Evolutionary conservation across 2,113 vertebrate genomes (phyloP).

Genomic region (Gorsachius goisagi): DNA sequence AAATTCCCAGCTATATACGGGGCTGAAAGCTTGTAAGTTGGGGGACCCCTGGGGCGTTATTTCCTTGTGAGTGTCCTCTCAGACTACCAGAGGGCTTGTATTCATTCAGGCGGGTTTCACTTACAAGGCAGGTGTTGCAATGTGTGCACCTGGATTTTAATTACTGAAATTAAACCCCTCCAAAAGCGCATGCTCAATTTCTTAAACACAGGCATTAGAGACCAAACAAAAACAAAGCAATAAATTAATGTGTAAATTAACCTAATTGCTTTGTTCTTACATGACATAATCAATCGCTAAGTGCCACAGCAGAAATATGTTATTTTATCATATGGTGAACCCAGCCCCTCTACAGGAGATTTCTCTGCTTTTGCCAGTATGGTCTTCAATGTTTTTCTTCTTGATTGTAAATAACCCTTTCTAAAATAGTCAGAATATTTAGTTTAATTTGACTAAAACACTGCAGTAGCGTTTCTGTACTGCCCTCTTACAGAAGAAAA

Average conservation of each 20-base stretch:
- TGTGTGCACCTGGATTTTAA: not conserved
- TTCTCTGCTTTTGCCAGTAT: not conserved
- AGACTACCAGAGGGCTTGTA: not conserved
- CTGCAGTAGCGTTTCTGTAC: not conserved
- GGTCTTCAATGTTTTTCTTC: not conserved
- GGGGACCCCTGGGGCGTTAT: accelerated
- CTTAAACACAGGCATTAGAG: not conserved
- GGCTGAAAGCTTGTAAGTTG: not conserved
- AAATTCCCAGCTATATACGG: not conserved
- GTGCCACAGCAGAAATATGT: not conserved
- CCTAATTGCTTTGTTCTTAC: slow-evolving; percentile 27
- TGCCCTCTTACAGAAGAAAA: not conserved
- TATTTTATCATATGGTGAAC: not conserved
- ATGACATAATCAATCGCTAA: slow-evolving; percentile 4
- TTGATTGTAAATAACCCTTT: not conserved
- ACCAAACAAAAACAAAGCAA: slow-evolving; percentile 25
- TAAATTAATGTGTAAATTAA: slow-evolving; percentile 37
- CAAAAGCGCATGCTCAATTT: not conserved
- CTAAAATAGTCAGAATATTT: not conserved
- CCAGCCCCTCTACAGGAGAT: not conserved
- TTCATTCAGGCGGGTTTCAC: not conserved
- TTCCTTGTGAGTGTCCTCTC: not conserved
- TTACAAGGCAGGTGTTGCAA: not conserved
- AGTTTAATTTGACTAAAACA: not conserved
- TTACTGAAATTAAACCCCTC: slow-evolving; percentile 21